phyloP scores from a whole-genome alignment of 2,888 invertebrate genomes.

The Isoperla grammatica region DNA sequence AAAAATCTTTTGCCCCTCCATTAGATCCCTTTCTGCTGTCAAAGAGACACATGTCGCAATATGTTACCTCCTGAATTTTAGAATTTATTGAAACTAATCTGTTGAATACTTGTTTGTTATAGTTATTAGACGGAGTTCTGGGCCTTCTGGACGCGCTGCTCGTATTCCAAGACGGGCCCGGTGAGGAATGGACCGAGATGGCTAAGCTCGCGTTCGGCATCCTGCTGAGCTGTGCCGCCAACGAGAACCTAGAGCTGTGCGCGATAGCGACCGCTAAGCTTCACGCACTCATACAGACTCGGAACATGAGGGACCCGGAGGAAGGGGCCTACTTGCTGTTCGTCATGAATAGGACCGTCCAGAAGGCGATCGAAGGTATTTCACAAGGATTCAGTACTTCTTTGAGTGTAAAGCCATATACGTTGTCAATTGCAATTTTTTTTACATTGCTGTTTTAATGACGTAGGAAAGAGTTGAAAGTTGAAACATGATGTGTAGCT shows the following conservation, averaged over 20 bases:
- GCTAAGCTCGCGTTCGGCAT: conserved; percentile 48
- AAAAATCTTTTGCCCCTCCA: too few species aligned
- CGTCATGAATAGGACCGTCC: conserved; percentile 45
- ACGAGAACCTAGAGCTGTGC: conserved; percentile 49
- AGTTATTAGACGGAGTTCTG: conserved; percentile 51
- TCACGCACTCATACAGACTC: conserved; percentile 53
- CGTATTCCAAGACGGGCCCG: conserved; percentile 50
- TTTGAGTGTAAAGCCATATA: too few species aligned
- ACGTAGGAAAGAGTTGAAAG: too few species aligned
- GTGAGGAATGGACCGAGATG: conserved; percentile 53
- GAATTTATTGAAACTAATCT: too few species aligned
- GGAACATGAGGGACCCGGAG: conserved; percentile 48
- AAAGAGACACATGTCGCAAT: too few species aligned
- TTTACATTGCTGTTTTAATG: too few species aligned
- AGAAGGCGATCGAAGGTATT: conserved; percentile 47
- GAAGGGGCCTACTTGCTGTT: conserved; percentile 52
- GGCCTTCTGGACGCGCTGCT: conserved; percentile 50
- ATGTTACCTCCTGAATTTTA: too few species aligned
- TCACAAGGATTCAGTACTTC: too few species aligned
- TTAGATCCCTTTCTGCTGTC: too few species aligned
- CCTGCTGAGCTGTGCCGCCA: conserved; percentile 46
- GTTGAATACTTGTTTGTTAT: conserved; percentile 17
- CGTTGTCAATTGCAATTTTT: too few species aligned
- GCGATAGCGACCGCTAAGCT: conserved; percentile 56
- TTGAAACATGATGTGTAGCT: background rate